Percentiles rank a stretch among this genome's conserved stretches.
Evolutionary conservation across 92 coral and sea anemone species (phyloP).

Genomic region (Siderastrea radians): DNA sequence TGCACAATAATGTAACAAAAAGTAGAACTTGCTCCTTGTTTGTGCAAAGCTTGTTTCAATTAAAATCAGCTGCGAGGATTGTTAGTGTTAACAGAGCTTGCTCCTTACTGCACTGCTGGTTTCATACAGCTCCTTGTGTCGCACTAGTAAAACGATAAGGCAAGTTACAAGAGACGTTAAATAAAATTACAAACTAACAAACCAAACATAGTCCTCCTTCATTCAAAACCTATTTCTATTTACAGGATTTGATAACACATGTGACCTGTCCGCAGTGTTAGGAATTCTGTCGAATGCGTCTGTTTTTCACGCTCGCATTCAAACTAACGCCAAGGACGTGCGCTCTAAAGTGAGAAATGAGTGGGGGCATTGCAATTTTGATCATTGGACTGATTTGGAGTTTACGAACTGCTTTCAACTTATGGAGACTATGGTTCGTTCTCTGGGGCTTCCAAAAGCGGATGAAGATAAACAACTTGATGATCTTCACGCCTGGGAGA

Average conservation of each 20-base stretch:
- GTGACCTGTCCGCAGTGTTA: constrained; percentile 86
- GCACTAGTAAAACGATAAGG: too few species aligned
- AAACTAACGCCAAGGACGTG: constrained; percentile 72
- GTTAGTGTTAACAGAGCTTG: too few species aligned
- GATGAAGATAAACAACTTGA: constrained; percentile 63
- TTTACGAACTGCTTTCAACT: constrained; percentile 70
- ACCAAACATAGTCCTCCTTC: not conserved
- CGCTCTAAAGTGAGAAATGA: constrained; percentile 79
- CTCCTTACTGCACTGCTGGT: too few species aligned
- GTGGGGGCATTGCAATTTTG: constrained; percentile 94
- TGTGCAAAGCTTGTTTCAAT: too few species aligned
- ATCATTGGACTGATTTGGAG: constrained; percentile 66
- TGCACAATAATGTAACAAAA: too few species aligned
- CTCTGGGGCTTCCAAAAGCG: constrained; percentile 51
- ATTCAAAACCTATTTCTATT: not conserved
- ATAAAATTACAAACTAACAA: too few species aligned
- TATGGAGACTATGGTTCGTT: constrained; percentile 77
- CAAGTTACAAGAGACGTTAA: too few species aligned
- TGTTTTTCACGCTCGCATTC: constrained; percentile 60
- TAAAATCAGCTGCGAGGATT: too few species aligned
- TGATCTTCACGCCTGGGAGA: constrained; percentile 80
- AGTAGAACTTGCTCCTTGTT: too few species aligned
- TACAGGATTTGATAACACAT: constrained; percentile 81
- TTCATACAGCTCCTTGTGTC: too few species aligned
- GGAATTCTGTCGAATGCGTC: constrained; percentile 70